Evolutionary conservation across 2,888 invertebrate species (phyloP), one percentile per base, ranked within the genome.

Genomic region (Dryocosmus kuriphilus): DNA sequence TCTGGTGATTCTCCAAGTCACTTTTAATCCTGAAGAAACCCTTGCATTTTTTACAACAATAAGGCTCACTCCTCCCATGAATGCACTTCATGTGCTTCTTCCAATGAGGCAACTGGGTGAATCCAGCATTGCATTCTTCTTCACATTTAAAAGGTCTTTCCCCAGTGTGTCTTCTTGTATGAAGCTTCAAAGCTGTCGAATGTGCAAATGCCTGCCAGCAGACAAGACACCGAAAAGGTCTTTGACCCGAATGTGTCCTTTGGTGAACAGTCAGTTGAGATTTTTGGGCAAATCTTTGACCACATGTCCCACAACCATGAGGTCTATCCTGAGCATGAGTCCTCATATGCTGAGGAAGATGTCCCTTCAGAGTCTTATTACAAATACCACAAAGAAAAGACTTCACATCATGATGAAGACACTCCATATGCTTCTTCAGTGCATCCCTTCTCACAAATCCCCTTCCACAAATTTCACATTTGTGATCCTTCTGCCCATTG

Each of bases 31-130:
- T 95, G 89, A 96, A 96, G 89, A 96, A 96, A 67, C 93, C 93
- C 41, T 94, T 93, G 90, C 97, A 97, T 74, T 94, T 94, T 27
- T 93, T 92, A 89, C 97, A 97, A 88, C 95, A 94, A 88, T 97
- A 97, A 0, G 96, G 95, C 83, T 96, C 95, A 80, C 94, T 94
- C 83, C 96, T 94, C 41, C 96, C 95, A 90, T 97, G 97, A 76
- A 97, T 96, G 86, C 96, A 96, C 80, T 94, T 93, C 96, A 97
- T 96, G 90, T 97, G 97, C 80, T 97, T 96, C 91, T 97, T 97
- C 91, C 97, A 94, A 88, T 97, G 97, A 0, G 97, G 96, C 77
- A 97, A 91, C 89, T 97, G 97, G 0, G 96, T 95, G 90, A 97
- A 97, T 1, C 95, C 94, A 55, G 95, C 93, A 55, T 94, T 94